phyloP scores from a whole-genome alignment of 2,113 vertebrate genomes.

The Ascaphus truei region DNA sequence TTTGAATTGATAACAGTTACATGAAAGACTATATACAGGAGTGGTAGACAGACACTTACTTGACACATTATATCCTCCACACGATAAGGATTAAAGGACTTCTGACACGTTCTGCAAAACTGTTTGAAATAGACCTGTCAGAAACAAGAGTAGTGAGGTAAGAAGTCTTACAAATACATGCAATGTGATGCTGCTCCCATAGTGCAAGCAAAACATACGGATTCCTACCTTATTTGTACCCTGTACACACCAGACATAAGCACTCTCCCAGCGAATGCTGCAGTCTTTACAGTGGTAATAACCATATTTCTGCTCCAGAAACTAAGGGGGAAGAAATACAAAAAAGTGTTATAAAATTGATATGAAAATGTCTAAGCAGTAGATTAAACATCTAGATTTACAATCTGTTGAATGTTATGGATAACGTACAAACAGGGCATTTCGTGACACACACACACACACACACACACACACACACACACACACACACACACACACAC shows the following conservation, averaged over 20 bases:
- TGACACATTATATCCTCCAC: constrained; percentile 94
- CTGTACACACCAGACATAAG: constrained; percentile 96
- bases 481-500: too few species aligned
- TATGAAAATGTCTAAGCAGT: too few species aligned
- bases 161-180: accelerated
- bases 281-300: constrained; percentile 94
- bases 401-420: too few species aligned
- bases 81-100: constrained; percentile 90
- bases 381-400: too few species aligned
- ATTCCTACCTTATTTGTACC: constrained; percentile 86
- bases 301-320: constrained; percentile 95
- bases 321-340: constrained; percentile 60
- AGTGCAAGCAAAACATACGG: accelerated
- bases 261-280: constrained; percentile 95
- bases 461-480: too few species aligned
- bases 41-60: constrained; percentile 69
- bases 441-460: too few species aligned
- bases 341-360: too few species aligned
- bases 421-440: too few species aligned
- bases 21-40: too few species aligned
- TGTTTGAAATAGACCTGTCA: constrained; percentile 93
- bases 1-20: too few species aligned
- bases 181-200: too few species aligned
- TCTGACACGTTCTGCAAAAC: constrained; percentile 90
- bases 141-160: background rate